Percentiles rank a stretch among this genome's conserved stretches.
phyloP scores from a whole-genome alignment of 2,888 invertebrate genomes.

The Leptinotarsa peninsularis region DNA sequence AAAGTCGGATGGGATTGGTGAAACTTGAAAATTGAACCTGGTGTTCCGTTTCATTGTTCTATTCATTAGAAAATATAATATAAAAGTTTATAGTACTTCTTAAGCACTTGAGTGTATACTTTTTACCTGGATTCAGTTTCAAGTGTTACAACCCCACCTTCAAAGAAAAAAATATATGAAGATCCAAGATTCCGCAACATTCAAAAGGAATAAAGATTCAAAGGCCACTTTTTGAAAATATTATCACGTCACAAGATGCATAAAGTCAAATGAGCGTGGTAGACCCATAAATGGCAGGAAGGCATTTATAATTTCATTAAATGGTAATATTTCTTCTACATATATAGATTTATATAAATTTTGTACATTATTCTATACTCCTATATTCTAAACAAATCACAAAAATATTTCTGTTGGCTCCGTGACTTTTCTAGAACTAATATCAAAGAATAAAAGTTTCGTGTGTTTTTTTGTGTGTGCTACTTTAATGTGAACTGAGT shows the following conservation, averaged over 20 bases:
- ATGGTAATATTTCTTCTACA: conserved; percentile 66
- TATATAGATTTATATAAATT: conserved; percentile 68
- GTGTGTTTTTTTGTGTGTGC: conserved; percentile 56
- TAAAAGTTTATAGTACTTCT: conserved; percentile 1
- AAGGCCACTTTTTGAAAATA: conserved; percentile 67
- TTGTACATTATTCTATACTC: conserved; percentile 68
- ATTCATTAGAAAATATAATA: not conserved
- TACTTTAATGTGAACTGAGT: conserved; percentile 57
- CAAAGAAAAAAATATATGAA: conserved; percentile 41
- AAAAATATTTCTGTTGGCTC: conserved; percentile 67
- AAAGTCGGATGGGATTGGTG: not conserved
- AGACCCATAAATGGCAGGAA: conserved; percentile 75
- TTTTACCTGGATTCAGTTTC: not conserved
- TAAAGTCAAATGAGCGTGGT: conserved; percentile 66
- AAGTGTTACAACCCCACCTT: not conserved
- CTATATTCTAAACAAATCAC: conserved; percentile 68
- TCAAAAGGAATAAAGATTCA: conserved; percentile 59
- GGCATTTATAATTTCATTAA: conserved; percentile 70
- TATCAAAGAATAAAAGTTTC: conserved; percentile 55
- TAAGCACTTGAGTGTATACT: not conserved
- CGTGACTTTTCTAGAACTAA: conserved; percentile 59
- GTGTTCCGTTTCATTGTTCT: no score
- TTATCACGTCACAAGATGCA: conserved; percentile 64
- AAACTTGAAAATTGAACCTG: conserved; percentile 13
- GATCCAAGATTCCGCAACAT: conserved; percentile 55